Base-by-base conservation (phyloP, 2,888 invertebrate genomes). In the Gandaritis pyraliata region DNA sequence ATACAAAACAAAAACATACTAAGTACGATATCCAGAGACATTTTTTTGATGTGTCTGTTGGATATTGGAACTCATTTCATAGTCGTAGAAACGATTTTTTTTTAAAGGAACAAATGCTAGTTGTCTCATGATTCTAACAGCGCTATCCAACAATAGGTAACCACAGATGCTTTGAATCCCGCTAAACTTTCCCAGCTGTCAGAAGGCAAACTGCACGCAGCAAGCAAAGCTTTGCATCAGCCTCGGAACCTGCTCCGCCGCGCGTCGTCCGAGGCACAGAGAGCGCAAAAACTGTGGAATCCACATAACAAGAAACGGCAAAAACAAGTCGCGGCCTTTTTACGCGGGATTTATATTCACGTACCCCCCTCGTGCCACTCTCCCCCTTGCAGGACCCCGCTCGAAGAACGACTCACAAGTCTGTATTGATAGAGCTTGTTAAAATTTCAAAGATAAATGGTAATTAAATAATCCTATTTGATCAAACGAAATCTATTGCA, bases 261-360 rank as follows among this genome's bases (percentile, higher is more conserved):
- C 11, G 36, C 36, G 12, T 23, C 7, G 13, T 15, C 45, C 36
- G 12, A 18, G 10, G 38, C 8, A 12, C 4, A 36, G 13, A 38
- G 33, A 8, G 45, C 72, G 79, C 87, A 90, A 90, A 91, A 90
- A 87, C 86, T 65, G 65, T 58, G 77, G 85, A 84, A 88, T 87
- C 81, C 82, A 82, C 85, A 86, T 82, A 87, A 90, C 87, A 87
- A 90, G 88, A 88, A 87, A 81, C 78, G 70, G 80, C 84, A 89
- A 87, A 90, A 90, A 90, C 75, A 72, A 69, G 72, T 64, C 72
- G 78, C 78, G 68, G 73, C 68, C 83, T 91, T 91, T 90, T 91
- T 90, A 78, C 78, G 70, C 66, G 74, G 77, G 82, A 88, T 87
- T 89, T 84, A 88, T 88, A 80, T 80, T 77, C 77, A 69, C 71